A percentile compares a stretch with the other conserved stretches of the same genome.
Evolutionary conservation across 2,888 invertebrate species (phyloP).

Genomic region (Hemithea aestivaria): DNA sequence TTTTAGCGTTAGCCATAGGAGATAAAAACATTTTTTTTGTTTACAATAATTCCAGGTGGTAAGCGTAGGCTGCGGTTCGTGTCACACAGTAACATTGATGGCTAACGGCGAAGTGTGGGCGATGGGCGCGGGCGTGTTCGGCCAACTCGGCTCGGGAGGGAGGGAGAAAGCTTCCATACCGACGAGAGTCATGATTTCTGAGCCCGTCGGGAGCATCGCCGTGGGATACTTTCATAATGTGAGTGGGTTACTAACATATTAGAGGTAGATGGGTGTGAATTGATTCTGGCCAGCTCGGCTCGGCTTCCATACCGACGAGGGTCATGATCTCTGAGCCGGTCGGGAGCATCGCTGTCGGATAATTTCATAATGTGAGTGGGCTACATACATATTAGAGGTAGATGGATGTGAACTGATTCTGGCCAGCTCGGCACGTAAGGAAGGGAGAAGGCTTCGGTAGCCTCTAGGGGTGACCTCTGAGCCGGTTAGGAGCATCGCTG

Average conservation of each 20-base stretch:
- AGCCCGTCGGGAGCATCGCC: slow-evolving; percentile 65
- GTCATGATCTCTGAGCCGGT: slow-evolving; percentile 57
- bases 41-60: slow-evolving; percentile 42
- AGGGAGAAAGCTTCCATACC: slow-evolving; percentile 82
- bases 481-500: slow-evolving; percentile 67
- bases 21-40: background rate
- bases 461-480: slow-evolving; percentile 65
- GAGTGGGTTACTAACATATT: slow-evolving; percentile 38
- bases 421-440: slow-evolving; percentile 84
- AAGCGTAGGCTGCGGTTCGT: slow-evolving; percentile 80
- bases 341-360: slow-evolving; percentile 75
- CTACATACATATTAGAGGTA: background rate
- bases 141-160: slow-evolving; percentile 82
- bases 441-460: slow-evolving; percentile 80
- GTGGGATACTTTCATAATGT: slow-evolving; percentile 83
- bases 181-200: slow-evolving; percentile 56
- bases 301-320: slow-evolving; percentile 78
- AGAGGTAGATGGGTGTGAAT: background rate
- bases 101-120: slow-evolving; percentile 84
- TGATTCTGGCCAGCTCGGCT: slow-evolving; percentile 90
- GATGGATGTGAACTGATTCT: too few species aligned
- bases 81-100: slow-evolving; percentile 86
- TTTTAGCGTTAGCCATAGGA: too few species aligned
- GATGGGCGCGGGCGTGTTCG: slow-evolving; percentile 87
- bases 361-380: slow-evolving; percentile 81